These are phyloP conservation scores for Barnardius zonarius DNA, from an alignment of 2,113 vertebrate species.

Conservation along the genomic window DNA sequence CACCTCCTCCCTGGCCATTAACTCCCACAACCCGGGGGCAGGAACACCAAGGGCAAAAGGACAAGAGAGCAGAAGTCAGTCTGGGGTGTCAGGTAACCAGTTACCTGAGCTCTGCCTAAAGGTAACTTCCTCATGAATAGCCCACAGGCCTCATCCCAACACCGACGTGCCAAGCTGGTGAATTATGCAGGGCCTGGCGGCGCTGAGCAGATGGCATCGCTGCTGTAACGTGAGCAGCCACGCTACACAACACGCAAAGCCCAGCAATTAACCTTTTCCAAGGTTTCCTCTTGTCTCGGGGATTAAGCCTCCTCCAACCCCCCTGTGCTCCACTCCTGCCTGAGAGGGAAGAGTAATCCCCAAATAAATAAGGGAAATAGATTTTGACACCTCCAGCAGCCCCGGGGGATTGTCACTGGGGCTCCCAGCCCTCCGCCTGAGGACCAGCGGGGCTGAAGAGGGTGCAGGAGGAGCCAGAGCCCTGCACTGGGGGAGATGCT, in stretches of 20 bases:
- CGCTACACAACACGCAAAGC: constrained; percentile 44
- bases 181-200: constrained; percentile 67
- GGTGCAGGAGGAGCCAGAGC: background rate
- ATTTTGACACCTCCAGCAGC: background rate
- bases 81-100: constrained; percentile 56
- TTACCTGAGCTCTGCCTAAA: constrained; percentile 67
- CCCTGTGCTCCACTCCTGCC: background rate
- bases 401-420: accelerated
- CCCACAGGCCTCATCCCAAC: background rate
- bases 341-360: constrained; percentile 11
- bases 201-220: constrained; percentile 68
- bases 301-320: constrained; percentile 48
- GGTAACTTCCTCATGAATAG: constrained; percentile 73
- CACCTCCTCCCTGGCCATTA: background rate
- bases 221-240: constrained; percentile 52
- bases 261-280: constrained; percentile 64
- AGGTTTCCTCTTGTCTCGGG: constrained; percentile 58
- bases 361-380: constrained; percentile 39
- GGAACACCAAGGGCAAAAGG: constrained; percentile 64
- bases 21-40: background rate
- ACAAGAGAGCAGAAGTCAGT: constrained; percentile 54
- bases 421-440: background rate
- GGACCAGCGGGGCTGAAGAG: background rate
- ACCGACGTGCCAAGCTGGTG: constrained; percentile 31
- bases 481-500: background rate